Percentiles rank a stretch among this genome's conserved stretches.
Evolutionary conservation across 2,797 vertebrate species (phyloP).

Genomic region (Adrianichthys oophorus): DNA sequence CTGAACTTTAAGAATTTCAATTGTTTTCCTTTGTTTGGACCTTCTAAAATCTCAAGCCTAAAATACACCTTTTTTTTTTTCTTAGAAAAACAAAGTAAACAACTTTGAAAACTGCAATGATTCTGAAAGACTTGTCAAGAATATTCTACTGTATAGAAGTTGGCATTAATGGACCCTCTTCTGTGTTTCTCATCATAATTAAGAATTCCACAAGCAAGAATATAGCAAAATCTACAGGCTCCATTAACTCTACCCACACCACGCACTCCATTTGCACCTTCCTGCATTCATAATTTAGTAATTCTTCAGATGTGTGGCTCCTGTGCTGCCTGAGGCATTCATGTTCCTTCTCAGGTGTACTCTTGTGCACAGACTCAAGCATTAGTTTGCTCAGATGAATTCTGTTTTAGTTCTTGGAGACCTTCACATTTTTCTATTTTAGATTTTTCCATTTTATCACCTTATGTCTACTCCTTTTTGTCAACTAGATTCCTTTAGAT

Average conservation of each 20-base stretch:
- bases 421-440: slow-evolving; percentile 16
- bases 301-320: slow-evolving; percentile 34
- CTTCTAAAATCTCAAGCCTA: no score
- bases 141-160: slow-evolving; percentile 1
- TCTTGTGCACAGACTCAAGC: slow-evolving; percentile 17
- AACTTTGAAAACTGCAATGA: neutral
- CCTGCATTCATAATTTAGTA: slow-evolving; percentile 62
- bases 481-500: neutral
- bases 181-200: slow-evolving; percentile 45
- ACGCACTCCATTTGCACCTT: slow-evolving; percentile 50
- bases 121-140: slow-evolving; percentile 4
- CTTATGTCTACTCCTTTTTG: neutral
- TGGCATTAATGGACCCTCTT: slow-evolving; percentile 48
- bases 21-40: no score
- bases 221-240: slow-evolving; percentile 50
- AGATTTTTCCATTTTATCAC: neutral
- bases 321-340: slow-evolving; percentile 39
- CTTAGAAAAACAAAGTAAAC: neutral
- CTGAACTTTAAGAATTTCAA: no score
- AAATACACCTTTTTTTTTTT: neutral
- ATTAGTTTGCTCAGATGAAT: slow-evolving; percentile 30
- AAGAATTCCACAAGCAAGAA: slow-evolving; percentile 51
- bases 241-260: slow-evolving; percentile 54
- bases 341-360: slow-evolving; percentile 50
- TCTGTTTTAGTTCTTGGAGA: slow-evolving; percentile 4